Base-by-base conservation (phyloP, 2,113 vertebrate genomes). In the Otus sunia region DNA sequence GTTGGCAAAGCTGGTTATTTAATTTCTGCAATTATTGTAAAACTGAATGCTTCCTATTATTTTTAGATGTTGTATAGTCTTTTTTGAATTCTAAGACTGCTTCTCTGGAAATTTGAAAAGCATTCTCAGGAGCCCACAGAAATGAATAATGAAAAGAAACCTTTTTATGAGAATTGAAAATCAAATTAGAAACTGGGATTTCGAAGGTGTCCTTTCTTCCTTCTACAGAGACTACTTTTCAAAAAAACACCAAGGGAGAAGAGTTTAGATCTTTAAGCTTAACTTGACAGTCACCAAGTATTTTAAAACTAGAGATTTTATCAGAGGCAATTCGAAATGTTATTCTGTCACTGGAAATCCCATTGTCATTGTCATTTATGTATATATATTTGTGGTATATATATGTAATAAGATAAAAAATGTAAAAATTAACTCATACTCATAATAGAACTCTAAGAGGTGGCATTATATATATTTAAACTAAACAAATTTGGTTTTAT, bases 91-190 rank as follows among this genome's bases (percentile, higher is more conserved):
- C 78, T 32, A 84, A 13, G 5, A 26, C 58, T 72, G 16, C 5
- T 87, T 27, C 43, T 88, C 58, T 88, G 71, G n/a, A 96, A 95
- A 96, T 79, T 52, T 96, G 43, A 93, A 73, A 92, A 86, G 26
- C 13, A 27, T 21, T 88, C 73, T 88, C 86, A 84, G 37, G 56
- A 86, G 47, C 6, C 36, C 58, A 49, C 12, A 88, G 47, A 75
- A 94, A 62, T 86, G 52, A 93, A 69, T 74, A 86, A 88, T 53
- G n/a, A 96, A 89, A 94, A 69, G 3, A 64, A 39, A 56, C 3
- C 59, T 72, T 92, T 90, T 86, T 20, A 67, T 17, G 60, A 87
- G 60, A 76, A 59, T 30, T 83, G 88, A 90, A 96, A 75, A 94
- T 64, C 58, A 95, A 72, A 87, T 63, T 90, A 73, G 62, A 94